Percentiles rank a stretch among this genome's conserved stretches.
Conservation (phyloP, 2,797 vertebrate species). For the Phalloptychus januarius region DNA sequence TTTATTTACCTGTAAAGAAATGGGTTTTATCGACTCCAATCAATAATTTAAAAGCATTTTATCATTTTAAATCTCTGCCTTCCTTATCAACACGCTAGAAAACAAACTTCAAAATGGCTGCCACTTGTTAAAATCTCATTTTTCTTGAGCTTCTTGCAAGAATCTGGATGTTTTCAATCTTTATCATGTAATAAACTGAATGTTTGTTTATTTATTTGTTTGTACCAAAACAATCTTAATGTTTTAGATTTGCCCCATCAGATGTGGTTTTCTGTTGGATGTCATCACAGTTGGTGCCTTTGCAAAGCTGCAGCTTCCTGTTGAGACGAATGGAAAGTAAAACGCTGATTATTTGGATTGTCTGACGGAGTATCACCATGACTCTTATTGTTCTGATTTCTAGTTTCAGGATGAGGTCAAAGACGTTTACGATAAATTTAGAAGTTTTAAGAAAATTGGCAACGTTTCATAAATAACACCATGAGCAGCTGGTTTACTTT, state of each 20-base stretch:
- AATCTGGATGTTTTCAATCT: neutral
- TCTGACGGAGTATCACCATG: neutral
- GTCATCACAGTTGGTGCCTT: conserved; percentile 66
- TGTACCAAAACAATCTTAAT: neutral
- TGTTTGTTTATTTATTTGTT: conserved; percentile 20
- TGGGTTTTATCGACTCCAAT: neutral
- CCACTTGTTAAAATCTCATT: neutral
- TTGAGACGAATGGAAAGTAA: conserved; percentile 9
- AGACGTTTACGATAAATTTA: neutral
- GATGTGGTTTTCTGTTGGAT: conserved; percentile 13
- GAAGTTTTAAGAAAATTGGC: neutral
- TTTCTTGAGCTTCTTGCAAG: neutral
- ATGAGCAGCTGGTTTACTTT: neutral
- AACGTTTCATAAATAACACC: neutral
- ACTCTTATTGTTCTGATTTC: neutral
- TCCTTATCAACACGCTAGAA: too few species aligned
- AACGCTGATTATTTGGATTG: neutral
- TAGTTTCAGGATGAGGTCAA: neutral
- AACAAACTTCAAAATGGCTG: neutral
- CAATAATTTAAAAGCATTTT: neutral
- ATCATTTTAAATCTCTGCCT: too few species aligned
- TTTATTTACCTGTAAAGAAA: neutral
- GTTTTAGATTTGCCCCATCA: neutral
- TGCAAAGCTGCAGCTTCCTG: conserved; percentile 13
- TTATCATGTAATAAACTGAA: conserved; percentile 25